phyloP scores from a whole-genome alignment of 2,888 invertebrate species.

The Glaucopsyche alexis region DNA sequence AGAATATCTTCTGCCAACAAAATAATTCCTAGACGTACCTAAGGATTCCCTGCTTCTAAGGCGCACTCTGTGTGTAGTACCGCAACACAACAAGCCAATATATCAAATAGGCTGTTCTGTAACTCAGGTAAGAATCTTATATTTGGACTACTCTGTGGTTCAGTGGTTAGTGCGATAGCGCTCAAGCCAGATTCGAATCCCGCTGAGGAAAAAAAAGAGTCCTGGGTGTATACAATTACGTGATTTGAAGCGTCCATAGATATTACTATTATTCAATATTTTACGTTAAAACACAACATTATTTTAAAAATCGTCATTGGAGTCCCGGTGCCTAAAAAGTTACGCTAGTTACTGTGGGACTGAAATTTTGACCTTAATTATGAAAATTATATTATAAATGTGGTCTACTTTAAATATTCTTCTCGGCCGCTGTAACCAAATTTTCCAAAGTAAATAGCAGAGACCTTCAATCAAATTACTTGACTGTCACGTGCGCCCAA shows the following conservation, averaged over 20 bases:
- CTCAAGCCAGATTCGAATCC: no score
- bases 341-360: no score
- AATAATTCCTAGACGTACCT: no score
- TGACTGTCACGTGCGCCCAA: conserved; percentile 11
- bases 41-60: background rate
- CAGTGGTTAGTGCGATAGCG: no score
- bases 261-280: no score
- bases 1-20: background rate
- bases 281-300: no score
- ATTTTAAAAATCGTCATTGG: no score
- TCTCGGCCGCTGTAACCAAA: background rate
- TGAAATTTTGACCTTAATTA: background rate
- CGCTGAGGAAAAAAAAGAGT: no score
- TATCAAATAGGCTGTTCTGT: background rate
- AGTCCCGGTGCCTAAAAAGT: no score
- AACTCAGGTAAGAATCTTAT: background rate
- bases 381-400: background rate
- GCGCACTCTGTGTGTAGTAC: no score
- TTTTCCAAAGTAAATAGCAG: background rate
- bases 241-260: no score
- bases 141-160: background rate
- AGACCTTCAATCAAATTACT: background rate
- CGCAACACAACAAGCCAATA: background rate
- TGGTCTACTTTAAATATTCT: background rate
- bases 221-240: no score